A percentile compares a stretch with the other conserved stretches of the same genome.
phyloP scores from a whole-genome alignment of 2,797 vertebrate genomes.

The Columba guinea region DNA sequence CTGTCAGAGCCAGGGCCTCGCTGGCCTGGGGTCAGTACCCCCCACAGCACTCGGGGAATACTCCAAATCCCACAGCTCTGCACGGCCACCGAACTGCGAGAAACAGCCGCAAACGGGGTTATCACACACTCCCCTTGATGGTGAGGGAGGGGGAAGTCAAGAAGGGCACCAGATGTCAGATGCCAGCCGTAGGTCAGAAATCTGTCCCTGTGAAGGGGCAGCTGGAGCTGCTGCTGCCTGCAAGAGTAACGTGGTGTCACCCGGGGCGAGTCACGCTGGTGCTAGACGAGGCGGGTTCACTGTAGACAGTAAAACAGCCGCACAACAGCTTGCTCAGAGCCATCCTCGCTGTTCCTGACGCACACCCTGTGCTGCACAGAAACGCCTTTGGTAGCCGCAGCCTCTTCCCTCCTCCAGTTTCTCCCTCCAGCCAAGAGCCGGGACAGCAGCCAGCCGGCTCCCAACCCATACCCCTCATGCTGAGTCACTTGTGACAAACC shows the following conservation, averaged over 20 bases:
- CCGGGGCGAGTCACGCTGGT: background rate
- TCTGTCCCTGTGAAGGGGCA: background rate
- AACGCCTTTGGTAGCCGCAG: background rate
- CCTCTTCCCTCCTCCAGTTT: background rate
- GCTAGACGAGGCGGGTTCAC: background rate
- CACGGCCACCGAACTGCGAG: background rate
- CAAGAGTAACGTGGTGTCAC: rapidly evolving
- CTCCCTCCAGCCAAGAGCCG: background rate
- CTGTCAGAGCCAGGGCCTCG: background rate
- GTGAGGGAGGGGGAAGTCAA: background rate
- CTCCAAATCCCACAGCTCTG: rapidly evolving
- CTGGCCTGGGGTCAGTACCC: background rate
- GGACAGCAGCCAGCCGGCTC: constrained; percentile 8
- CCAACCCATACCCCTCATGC: background rate
- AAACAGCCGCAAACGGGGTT: rapidly evolving
- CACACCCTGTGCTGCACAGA: background rate
- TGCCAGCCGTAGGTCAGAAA: background rate
- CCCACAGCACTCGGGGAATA: rapidly evolving
- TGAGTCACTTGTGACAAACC: background rate
- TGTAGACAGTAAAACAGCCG: background rate
- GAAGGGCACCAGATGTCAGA: background rate
- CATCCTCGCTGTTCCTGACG: background rate
- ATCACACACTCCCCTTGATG: background rate
- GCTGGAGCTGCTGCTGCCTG: background rate
- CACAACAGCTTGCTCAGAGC: background rate